These are phyloP conservation scores for Neodiprion fabricii DNA, from an alignment of 1,140 invertebrate species.

Conservation along the genomic window DNA sequence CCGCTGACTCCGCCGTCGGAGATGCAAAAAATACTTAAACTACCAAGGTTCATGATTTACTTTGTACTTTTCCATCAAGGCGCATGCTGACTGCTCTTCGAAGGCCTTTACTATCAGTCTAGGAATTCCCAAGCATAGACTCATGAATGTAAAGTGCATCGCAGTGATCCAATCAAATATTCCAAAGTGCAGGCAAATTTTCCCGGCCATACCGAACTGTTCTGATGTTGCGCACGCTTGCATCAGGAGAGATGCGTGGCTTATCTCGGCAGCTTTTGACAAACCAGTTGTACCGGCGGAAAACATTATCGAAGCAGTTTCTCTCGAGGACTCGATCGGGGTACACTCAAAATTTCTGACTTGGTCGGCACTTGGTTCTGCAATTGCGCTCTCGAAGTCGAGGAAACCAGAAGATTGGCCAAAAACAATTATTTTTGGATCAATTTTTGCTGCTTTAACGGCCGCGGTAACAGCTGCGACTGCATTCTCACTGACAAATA, in stretches of 20 bases:
- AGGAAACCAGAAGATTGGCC: neutral
- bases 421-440: neutral
- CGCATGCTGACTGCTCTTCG: slow-evolving; percentile 61
- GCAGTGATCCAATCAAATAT: neutral
- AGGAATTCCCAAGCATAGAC: slow-evolving; percentile 46
- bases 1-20: slow-evolving; percentile 25
- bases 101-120: slow-evolving; percentile 61
- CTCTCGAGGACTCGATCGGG: neutral
- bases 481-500: slow-evolving; percentile 33
- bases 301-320: neutral
- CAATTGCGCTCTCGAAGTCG: neutral
- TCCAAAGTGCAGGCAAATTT: neutral
- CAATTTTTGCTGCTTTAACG: neutral
- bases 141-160: slow-evolving; percentile 19
- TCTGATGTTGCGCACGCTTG: neutral
- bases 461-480: slow-evolving; percentile 10
- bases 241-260: no score
- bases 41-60: slow-evolving; percentile 23
- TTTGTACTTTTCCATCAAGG: slow-evolving; percentile 57
- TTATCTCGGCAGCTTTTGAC: neutral
- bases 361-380: neutral
- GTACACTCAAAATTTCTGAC: neutral
- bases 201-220: neutral
- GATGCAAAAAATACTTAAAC: neutral
- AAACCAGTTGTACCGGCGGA: neutral